Evolutionary conservation across 2,888 invertebrate species (phyloP), one percentile per base, ranked within the genome.

Genomic region (Erebia ligea): DNA sequence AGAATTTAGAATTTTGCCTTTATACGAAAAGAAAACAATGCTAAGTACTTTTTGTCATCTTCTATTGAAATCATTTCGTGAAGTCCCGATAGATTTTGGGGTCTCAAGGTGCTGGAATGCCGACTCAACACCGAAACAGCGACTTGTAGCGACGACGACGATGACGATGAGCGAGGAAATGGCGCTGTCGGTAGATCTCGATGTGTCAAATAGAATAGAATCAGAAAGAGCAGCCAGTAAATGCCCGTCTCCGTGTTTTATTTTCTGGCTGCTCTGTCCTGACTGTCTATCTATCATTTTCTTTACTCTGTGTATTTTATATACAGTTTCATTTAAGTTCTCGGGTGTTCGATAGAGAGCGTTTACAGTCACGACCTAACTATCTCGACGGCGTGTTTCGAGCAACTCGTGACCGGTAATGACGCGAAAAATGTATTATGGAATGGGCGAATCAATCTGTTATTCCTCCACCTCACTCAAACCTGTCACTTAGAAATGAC

Each of bases 381-480:
- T 64, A 69, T 74, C 74, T 66, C 62, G 71, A 58, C 69, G 63
- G 68, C 72, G 71, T 74, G 71, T 64, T 74, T 13, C 66, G 57
- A 70, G 68, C 57, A 34, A 67, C 63, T 76, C 76, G 76, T 76
- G 76, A 75, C 75, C 70, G 63, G 71, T 66, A 69, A 75, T 58
- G 75, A 75, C 67, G 72, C 70, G 72, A 64, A 75, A 76, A 76
- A 76, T 75, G 72, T 75, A 76, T 73, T 72, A 67, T 69, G 70
- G 71, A 72, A 69, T 69, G 69, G 62, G 63, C 57, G 59, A 71
- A 74, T 74, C 74, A 72, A 73, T 73, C 70, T 58, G 54, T 69
- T 62, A 69, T 70, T 73, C 72, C 64, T 68, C 68, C 64, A 68
- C 52, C 68, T 66, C 69, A 62, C 66, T 40, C 45, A 42, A 58